Evolutionary conservation across 1,140 invertebrate genomes (phyloP).

Genomic region (Bradysia coprophila): DNA sequence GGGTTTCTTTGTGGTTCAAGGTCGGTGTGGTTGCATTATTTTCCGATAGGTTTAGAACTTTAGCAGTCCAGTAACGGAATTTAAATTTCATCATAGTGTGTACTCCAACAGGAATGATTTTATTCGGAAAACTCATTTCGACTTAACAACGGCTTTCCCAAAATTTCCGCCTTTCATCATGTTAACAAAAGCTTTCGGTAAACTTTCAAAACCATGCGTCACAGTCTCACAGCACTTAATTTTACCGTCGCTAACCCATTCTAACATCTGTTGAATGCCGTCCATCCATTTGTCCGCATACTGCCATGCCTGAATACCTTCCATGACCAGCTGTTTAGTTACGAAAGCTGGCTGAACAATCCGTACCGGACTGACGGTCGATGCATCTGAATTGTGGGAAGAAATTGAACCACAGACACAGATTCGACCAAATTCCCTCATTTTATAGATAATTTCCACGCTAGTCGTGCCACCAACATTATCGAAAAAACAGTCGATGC

Average conservation of each 20-base stretch:
- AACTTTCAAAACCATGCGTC: slow-evolving; percentile 41
- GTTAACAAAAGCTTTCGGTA: slow-evolving; percentile 39
- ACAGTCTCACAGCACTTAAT: slow-evolving; percentile 38
- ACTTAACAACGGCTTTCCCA: slow-evolving; percentile 40
- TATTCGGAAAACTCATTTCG: too few relatives aligned
- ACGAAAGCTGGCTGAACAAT: slow-evolving; percentile 31
- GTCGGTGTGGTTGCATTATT: too few relatives aligned
- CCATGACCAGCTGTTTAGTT: slow-evolving; percentile 33
- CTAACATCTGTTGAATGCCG: slow-evolving; percentile 32
- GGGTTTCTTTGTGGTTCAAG: too few relatives aligned
- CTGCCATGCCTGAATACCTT: slow-evolving; percentile 34
- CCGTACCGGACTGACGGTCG: slow-evolving; percentile 4
- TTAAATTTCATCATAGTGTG: too few relatives aligned
- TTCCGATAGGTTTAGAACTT: too few relatives aligned
- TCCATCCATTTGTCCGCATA: slow-evolving; percentile 18
- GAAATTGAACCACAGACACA: slow-evolving; percentile 37
- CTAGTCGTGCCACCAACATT: slow-evolving; percentile 47
- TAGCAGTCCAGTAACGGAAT: too few relatives aligned
- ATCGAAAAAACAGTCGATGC: slow-evolving; percentile 48
- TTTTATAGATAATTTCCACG: slow-evolving; percentile 32
- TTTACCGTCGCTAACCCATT: slow-evolving; percentile 36
- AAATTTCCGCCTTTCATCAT: slow-evolving; percentile 38
- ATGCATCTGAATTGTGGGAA: background rate
- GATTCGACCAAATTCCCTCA: slow-evolving; percentile 35
- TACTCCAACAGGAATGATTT: too few relatives aligned